These are phyloP conservation scores for Smittia sp. DNA, from an alignment of 2,888 invertebrate genomes.

Conservation along the genomic window DNA sequence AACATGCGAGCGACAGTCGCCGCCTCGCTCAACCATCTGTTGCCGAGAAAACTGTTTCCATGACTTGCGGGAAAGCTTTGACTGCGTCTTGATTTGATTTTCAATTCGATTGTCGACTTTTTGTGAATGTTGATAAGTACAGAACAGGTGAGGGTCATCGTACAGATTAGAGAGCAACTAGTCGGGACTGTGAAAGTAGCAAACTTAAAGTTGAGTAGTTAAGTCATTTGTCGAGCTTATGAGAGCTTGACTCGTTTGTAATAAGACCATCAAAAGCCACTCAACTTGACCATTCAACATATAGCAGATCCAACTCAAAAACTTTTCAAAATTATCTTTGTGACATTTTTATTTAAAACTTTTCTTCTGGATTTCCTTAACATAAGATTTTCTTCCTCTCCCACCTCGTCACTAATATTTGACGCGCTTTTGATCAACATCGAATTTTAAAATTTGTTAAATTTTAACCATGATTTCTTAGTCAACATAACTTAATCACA, in stretches of 20 bases:
- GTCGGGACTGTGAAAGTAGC: too few relatives aligned
- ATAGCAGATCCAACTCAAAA: too few relatives aligned
- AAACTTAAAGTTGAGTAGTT: too few relatives aligned
- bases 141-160: too few relatives aligned
- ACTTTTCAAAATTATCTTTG: background rate
- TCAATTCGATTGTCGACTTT: too few relatives aligned
- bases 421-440: slow-evolving; percentile 14
- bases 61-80: background rate
- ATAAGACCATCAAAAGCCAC: too few relatives aligned
- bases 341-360: slow-evolving; percentile 27
- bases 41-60: slow-evolving; percentile 22
- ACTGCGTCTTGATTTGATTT: too few relatives aligned
- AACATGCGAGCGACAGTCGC: background rate
- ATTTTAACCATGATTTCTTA: slow-evolving; percentile 32
- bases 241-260: too few relatives aligned
- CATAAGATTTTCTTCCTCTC: background rate
- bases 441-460: slow-evolving; percentile 39
- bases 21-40: background rate
- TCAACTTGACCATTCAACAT: too few relatives aligned
- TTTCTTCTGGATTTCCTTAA: background rate
- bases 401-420: background rate
- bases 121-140: too few relatives aligned
- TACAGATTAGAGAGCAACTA: too few relatives aligned
- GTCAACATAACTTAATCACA: background rate
- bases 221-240: too few relatives aligned